Conservation (phyloP, 2,113 vertebrate species). For the Coreoperca whiteheadi region DNA sequence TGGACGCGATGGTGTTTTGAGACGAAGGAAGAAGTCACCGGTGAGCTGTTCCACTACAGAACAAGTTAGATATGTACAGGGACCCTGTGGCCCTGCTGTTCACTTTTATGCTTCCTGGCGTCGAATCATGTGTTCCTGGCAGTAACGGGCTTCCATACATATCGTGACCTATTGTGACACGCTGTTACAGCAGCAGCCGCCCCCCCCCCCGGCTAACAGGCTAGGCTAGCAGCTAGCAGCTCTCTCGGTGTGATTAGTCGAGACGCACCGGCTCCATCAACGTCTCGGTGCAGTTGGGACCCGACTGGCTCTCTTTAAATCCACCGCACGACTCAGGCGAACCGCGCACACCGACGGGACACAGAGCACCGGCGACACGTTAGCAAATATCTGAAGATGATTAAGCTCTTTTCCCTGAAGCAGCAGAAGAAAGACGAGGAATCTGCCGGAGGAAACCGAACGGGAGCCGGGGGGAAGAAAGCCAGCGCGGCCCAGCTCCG, state of each 20-base stretch:
- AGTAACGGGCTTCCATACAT: no score
- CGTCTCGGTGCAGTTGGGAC: constrained; percentile 69
- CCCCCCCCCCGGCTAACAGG: constrained; percentile 44
- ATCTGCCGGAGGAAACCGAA: constrained; percentile 93
- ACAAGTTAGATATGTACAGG: no score
- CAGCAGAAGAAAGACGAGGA: constrained; percentile 99
- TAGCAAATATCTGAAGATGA: constrained; percentile 85
- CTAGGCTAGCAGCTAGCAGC: constrained; percentile 68
- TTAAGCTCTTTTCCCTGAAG: constrained; percentile 97
- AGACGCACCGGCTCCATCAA: constrained; percentile 79
- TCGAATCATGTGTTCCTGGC: no score
- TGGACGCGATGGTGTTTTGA: no score
- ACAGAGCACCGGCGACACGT: constrained; percentile 20
- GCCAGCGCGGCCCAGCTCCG: constrained; percentile 96
- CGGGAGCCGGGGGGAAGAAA: constrained; percentile 91
- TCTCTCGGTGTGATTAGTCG: constrained; percentile 58
- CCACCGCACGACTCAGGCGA: neutral
- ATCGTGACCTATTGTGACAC: no score
- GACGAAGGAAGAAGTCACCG: no score
- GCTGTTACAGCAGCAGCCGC: no score
- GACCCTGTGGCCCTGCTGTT: no score
- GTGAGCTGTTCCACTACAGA: no score
- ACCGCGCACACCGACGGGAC: constrained; percentile 29
- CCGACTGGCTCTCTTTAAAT: constrained; percentile 7
- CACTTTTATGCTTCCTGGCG: no score